Conservation (phyloP, 2,888 invertebrate species). For the Deroplatys truncata region DNA sequence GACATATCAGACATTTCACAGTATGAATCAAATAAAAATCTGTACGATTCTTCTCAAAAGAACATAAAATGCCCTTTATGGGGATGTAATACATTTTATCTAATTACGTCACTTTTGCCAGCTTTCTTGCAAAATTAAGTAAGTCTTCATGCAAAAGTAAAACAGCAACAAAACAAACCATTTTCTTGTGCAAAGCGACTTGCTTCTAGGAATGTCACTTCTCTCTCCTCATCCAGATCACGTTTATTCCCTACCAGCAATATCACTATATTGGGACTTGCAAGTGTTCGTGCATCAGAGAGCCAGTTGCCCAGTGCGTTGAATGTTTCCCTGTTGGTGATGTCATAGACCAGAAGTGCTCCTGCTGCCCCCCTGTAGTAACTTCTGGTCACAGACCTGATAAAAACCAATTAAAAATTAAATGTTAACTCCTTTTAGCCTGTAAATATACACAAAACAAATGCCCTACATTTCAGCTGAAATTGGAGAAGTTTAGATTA, state of each 20-base stretch:
- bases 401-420: constrained; percentile 33
- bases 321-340: constrained; percentile 49
- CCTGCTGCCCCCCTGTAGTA: constrained; percentile 63
- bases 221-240: constrained; percentile 73
- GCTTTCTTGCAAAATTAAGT: not conserved
- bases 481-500: no score
- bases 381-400: constrained; percentile 64
- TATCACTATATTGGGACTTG: constrained; percentile 77
- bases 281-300: constrained; percentile 72
- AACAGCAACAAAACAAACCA: constrained; percentile 50
- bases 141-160: not conserved
- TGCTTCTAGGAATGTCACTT: constrained; percentile 78
- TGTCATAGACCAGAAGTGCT: constrained; percentile 49
- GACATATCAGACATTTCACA: not conserved
- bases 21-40: not conserved
- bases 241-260: constrained; percentile 78
- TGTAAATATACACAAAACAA: not conserved
- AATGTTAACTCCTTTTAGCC: not conserved
- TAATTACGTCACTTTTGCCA: not conserved
- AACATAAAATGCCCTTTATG: no score
- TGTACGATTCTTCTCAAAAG: not conserved
- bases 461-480: not conserved
- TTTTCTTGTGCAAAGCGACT: constrained; percentile 82
- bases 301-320: constrained; percentile 55
- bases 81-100: not conserved